Percentiles rank a stretch among this genome's conserved stretches.
Conservation (phyloP, 2,797 vertebrate species). For the Notolepis coatsorum region DNA sequence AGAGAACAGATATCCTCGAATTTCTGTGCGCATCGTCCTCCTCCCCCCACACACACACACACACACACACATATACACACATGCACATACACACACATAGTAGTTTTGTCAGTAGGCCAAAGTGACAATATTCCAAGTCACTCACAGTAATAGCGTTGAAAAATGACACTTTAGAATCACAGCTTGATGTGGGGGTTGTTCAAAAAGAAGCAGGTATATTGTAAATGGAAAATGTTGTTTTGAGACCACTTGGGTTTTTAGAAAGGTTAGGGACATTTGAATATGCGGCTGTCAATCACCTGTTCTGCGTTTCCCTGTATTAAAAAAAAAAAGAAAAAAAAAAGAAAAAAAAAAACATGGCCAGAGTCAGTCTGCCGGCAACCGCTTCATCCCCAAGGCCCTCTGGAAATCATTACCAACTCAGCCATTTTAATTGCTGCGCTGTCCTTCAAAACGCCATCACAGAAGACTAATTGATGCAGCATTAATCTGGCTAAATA, state of each 20-base stretch:
- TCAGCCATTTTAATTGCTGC: constrained; percentile 66
- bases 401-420: constrained; percentile 62
- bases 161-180: constrained; percentile 18
- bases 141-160: constrained; percentile 43
- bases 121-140: constrained; percentile 53
- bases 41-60: constrained; percentile 31
- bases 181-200: too few relatives aligned
- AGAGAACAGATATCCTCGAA: constrained; percentile 99
- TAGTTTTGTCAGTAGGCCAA: constrained; percentile 60
- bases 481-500: constrained; percentile 65
- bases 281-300: constrained; percentile 57
- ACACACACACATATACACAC: constrained; percentile 36
- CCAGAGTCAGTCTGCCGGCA: too few relatives aligned
- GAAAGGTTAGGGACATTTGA: constrained; percentile 20
- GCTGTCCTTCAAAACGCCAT: constrained; percentile 71
- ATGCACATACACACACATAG: constrained; percentile 32
- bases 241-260: constrained; percentile 77
- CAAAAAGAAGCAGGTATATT: constrained; percentile 41
- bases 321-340: too few relatives aligned
- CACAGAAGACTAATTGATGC: constrained; percentile 64
- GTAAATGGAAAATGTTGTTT: constrained; percentile 60
- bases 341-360: too few relatives aligned
- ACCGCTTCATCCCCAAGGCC: constrained; percentile 45
- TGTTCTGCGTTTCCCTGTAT: too few relatives aligned
- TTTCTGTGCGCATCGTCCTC: constrained; percentile 92